Evolutionary conservation across 2,888 invertebrate genomes (phyloP).

Genomic region (Lymantria monacha): DNA sequence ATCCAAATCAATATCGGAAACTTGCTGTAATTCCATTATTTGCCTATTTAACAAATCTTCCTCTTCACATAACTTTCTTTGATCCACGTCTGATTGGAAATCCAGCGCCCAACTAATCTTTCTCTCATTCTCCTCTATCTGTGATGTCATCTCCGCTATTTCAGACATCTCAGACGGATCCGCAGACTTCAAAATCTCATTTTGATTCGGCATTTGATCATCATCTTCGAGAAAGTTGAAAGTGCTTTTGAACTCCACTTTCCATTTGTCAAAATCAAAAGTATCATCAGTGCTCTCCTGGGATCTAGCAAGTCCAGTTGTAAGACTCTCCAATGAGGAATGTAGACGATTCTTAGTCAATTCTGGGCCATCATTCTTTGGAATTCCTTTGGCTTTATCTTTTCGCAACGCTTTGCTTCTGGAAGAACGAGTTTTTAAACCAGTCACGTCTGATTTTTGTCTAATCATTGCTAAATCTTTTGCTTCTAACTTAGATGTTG

Average conservation of each 20-base stretch:
- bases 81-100: slow-evolving; percentile 87
- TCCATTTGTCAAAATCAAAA: slow-evolving; percentile 76
- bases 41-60: slow-evolving; percentile 89
- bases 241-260: slow-evolving; percentile 64
- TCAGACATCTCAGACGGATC: slow-evolving; percentile 77
- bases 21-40: slow-evolving; percentile 87
- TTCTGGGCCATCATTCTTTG: slow-evolving; percentile 48
- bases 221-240: slow-evolving; percentile 73
- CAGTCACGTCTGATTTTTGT: slow-evolving; percentile 84
- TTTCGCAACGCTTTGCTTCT: slow-evolving; percentile 57
- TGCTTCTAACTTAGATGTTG: slow-evolving; percentile 16
- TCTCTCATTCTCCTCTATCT: slow-evolving; percentile 78
- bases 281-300: slow-evolving; percentile 69
- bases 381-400: slow-evolving; percentile 54
- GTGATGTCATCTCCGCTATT: slow-evolving; percentile 77
- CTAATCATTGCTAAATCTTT: slow-evolving; percentile 68
- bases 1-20: slow-evolving; percentile 88
- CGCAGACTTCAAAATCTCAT: slow-evolving; percentile 65
- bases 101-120: slow-evolving; percentile 84
- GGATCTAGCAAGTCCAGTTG: slow-evolving; percentile 65
- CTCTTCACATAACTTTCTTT: slow-evolving; percentile 88
- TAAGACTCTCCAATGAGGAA: slow-evolving; percentile 71
- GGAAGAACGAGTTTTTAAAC: slow-evolving; percentile 73
- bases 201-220: slow-evolving; percentile 65
- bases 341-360: slow-evolving; percentile 68